Conservation (phyloP, 2,113 vertebrate species). For the Riparia riparia region DNA sequence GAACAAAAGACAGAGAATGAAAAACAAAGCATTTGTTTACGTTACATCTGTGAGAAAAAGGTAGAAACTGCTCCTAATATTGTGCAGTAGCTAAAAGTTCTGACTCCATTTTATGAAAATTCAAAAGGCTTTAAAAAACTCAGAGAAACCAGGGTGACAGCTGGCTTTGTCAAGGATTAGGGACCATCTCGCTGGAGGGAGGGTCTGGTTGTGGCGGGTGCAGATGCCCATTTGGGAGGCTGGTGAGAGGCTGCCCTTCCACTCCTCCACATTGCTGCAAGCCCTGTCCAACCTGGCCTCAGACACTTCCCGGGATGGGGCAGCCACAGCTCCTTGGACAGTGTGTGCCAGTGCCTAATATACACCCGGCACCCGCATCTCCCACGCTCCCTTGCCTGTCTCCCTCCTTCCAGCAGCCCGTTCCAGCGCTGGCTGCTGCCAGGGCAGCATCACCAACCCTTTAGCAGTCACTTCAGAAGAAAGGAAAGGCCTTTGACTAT, state of each 20-base stretch:
- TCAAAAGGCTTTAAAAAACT: too few species aligned
- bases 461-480: not conserved
- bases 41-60: too few species aligned
- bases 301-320: not conserved
- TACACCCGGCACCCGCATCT: not conserved
- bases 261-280: rapidly evolving
- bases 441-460: not conserved
- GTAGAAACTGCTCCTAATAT: too few species aligned
- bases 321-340: not conserved
- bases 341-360: rapidly evolving
- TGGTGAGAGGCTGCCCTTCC: not conserved
- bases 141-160: too few species aligned
- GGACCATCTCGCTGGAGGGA: not conserved
- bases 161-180: not conserved
- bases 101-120: too few species aligned
- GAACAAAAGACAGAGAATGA: too few species aligned
- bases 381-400: not conserved
- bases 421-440: not conserved
- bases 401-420: not conserved
- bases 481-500: not conserved
- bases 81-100: too few species aligned
- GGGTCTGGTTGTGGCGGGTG: not conserved
- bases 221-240: not conserved
- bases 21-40: too few species aligned
- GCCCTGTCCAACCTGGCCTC: rapidly evolving